Evolutionary conservation across 2,113 vertebrate species (phyloP), one percentile per base, ranked within the genome.

Genomic region (Sapajus apella): DNA sequence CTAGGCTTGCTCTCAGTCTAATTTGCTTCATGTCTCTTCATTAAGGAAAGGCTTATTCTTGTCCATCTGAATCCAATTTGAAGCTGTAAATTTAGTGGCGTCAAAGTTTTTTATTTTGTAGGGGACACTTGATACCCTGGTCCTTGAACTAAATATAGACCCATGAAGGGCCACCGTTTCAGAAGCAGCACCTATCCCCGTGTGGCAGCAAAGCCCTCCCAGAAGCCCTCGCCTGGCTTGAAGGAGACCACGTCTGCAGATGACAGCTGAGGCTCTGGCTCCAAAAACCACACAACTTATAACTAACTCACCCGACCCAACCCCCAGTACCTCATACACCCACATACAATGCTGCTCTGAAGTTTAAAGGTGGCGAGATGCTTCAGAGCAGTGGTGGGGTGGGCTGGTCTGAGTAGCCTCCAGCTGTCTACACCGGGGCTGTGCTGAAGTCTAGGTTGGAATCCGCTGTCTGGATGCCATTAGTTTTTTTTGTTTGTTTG

Each of bases 391-490:
- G 47, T 64, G 68, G 32, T 21, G 81, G 35, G 81, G 35, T 23
- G 27, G 82, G 61, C 50, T 87, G 79, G 64, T 84, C 61, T 75
- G 61, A 27, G 40, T 14, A 56, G 64, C n/a, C 72, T 47, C 23
- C 96, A 90, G 55, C 73, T 58, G 73, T 64, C 61, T 58, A 70
- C 79, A 70, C 7, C 0, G 88, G 50, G 73, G 87, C 76, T 43
- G 13, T 1, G 16, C 2, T 12, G 52, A 85, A 81, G 64, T 47
- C 66, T 16, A 70, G 35, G 23, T 40, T 92, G 80, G 92, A 94
- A 88, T 77, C 73, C 27, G 8, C 82, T 10, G 0, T 40, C 96
- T 97, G 90, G 35, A 89, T 91, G 92, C 61, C 66, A 93, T 96
- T 90, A 97, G 64, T 47, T 4, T 23, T 87, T 96, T 16, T 52